Base-by-base conservation (phyloP, 53 echinoderm and acorn worm genomes). In the Temnopleurus reevesii region DNA sequence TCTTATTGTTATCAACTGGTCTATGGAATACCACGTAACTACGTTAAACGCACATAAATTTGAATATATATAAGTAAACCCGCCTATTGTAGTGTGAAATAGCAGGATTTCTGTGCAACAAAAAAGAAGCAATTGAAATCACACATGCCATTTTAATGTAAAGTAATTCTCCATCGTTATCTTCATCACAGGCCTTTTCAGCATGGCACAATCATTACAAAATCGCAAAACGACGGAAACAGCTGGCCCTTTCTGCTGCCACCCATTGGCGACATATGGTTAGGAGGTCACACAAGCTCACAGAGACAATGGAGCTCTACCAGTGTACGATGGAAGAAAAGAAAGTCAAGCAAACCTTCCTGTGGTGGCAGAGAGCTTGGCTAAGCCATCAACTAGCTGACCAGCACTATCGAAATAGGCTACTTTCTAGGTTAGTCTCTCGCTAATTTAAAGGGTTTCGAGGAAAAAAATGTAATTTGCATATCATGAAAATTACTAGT, bases 251-350 rank as follows among this genome's bases (percentile, higher is more conserved):
- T 27, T 66, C 47, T 87, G 88, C 88, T 87, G 88, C 88, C 88
- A 66, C 88, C 71, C 43, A 87, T 12, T 87, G 88, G 88, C 88
- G 71, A 87, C 71, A 51, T 47, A 6, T 66, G 71, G 88, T 87
- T 2, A 87, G 71, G 71, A 87, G 88, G 71, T 87, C 88, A 87
- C 43, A 27, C 6, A 34, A 87, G 53, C 71, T 87, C n/a, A 51
- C 27, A 0, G 88, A 87, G 27, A 51, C 21, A 31, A 35, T 66
- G 65, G 46, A 9, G 10, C 15, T 49, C 12, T 66, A 44, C 53
- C 53, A 13, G 24, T 2, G 49, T 3, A 51, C 71, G 35, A 23
- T 71, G 51, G 53, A 87, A 71, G 51, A 64, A 31, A 87, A 71
- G 17, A 19, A 30, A 8, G 51, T 9, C 38, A 71, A 35, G 23